Base-by-base conservation (phyloP, 2,888 invertebrate genomes). In the Pinctada fucata region DNA sequence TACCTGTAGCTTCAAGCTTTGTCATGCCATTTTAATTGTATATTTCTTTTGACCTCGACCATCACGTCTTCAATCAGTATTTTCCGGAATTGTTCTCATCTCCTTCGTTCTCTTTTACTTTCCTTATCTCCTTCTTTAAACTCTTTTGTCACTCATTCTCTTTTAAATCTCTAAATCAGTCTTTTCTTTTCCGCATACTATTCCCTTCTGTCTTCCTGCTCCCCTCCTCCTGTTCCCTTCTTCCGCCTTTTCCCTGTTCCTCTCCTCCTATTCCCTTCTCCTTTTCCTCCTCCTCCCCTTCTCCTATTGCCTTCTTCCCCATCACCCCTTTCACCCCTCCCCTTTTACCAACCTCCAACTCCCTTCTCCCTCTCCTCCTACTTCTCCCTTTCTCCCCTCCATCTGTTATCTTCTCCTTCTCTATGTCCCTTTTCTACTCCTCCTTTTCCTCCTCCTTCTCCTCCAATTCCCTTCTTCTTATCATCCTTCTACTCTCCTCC, bases 401-500 rank as follows among this genome's bases (percentile, higher is more conserved):
- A 48, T 73, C 48, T 69, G 31, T 68, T 0, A 10, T 67, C 52
- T 51, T 67, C 47, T 74, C 48, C 70, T 72, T 72, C 31, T 13
- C 66, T 68, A 65, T 64, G 49, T 63, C 73, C 52, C 67, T 67
- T 49, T 63, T 48, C n/a, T 63, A 69, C 64, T 52, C 49, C 68
- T 48, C 49, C 49, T 58, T 63, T 65, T 63, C 73, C 49, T 68
- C 74, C 51, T 73, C 52, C 64, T 74, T 70, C 69, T 69, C 52
- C 63, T 74, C 68, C 72, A 13, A 65, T 72, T 76, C 73, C 51
- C 66, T 70, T 77, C 66, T 49, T 73, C 45, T 73, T 73, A 67
- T 67, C 72, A 63, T 2, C 58, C 51, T 67, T 50, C 67, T 66
- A 51, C 67, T 72, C 51, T 52, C 50, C 52, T 69, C 69, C 13